Percentiles rank a stretch among this genome's conserved stretches.
phyloP scores from a whole-genome alignment of 2,797 vertebrate genomes.

The Argentina silus region DNA sequence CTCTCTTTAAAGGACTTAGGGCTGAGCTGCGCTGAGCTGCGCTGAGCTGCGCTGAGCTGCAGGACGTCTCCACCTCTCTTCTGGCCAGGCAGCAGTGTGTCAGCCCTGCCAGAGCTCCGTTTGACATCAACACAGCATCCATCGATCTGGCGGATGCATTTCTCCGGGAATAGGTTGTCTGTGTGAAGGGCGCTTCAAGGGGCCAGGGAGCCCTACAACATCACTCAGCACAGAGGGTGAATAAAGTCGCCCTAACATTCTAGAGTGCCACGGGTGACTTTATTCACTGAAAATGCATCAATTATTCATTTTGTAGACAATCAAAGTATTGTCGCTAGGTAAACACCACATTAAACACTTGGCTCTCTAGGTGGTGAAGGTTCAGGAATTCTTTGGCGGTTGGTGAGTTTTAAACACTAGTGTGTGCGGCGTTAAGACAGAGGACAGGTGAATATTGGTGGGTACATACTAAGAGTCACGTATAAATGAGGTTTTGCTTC shows the following conservation, averaged over 20 bases:
- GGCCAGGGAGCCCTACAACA: not conserved
- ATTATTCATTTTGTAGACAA: too few relatives aligned
- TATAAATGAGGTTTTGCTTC: too few relatives aligned
- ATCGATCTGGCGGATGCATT: not conserved
- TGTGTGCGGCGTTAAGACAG: not conserved
- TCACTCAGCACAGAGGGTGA: not conserved
- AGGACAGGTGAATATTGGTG: too few relatives aligned
- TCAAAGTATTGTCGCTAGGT: too few relatives aligned
- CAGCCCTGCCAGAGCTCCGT: not conserved
- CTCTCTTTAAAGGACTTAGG: not conserved
- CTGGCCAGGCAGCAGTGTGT: not conserved
- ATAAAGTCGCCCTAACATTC: too few relatives aligned
- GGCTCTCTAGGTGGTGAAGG: not conserved
- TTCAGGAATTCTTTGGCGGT: not conserved
- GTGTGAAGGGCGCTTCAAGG: not conserved
- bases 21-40: not conserved
- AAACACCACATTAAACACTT: not conserved
- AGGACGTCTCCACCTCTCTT: too few relatives aligned
- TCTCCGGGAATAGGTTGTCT: conserved; percentile 5
- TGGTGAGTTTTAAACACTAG: too few relatives aligned
- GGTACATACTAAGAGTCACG: not conserved
- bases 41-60: too few relatives aligned
- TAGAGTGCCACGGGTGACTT: too few relatives aligned
- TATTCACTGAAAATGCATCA: too few relatives aligned
- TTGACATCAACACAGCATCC: not conserved